phyloP scores from a whole-genome alignment of 2,797 vertebrate species.

The Spinibarbus caldwelli region DNA sequence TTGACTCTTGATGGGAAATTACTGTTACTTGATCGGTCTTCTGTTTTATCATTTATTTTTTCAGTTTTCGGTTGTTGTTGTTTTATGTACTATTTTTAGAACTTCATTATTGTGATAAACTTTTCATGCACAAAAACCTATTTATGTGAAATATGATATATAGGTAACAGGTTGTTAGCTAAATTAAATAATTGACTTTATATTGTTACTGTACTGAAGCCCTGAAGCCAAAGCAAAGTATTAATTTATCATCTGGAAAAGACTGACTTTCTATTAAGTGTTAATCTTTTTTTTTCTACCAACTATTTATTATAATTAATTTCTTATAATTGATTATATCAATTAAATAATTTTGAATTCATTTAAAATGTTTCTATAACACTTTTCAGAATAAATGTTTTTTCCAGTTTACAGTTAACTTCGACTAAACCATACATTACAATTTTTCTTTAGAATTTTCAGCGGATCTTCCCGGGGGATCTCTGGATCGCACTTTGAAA shows the following conservation, averaged over 20 bases:
- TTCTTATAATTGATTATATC: too few relatives aligned
- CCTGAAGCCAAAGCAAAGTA: neutral
- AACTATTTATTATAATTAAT: too few relatives aligned
- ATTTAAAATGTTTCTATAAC: neutral
- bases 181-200: neutral
- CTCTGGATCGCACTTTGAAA: neutral
- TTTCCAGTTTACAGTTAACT: neutral
- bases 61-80: neutral
- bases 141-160: neutral
- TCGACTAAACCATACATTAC: neutral
- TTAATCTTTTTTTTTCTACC: too few relatives aligned
- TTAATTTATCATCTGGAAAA: too few relatives aligned
- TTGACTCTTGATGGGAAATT: conserved; percentile 24
- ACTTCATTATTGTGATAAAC: neutral
- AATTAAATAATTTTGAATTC: neutral
- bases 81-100: neutral
- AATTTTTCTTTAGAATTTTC: neutral
- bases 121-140: neutral
- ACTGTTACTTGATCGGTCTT: neutral
- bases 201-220: neutral
- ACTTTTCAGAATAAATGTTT: neutral
- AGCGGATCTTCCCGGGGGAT: neutral
- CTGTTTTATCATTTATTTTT: neutral
- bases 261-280: too few relatives aligned
- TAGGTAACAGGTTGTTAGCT: neutral